Evolutionary conservation across 2,113 vertebrate genomes (phyloP).

Genomic region (Hippopotamus amphibius): DNA sequence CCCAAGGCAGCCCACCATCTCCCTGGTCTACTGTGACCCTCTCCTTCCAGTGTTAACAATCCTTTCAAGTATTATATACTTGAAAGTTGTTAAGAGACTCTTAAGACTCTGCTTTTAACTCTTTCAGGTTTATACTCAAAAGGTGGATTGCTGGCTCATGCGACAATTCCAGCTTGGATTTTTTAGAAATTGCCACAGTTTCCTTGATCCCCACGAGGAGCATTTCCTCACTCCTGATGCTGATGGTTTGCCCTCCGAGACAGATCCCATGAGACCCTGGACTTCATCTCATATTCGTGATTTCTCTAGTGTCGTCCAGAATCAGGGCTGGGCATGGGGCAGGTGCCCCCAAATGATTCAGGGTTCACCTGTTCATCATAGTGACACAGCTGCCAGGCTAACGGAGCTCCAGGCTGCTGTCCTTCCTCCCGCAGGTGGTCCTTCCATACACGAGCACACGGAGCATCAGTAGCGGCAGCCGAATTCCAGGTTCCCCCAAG

Average conservation of each 20-base stretch:
- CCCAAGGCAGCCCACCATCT: background rate
- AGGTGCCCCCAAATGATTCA: background rate
- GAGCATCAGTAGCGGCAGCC: fast-evolving
- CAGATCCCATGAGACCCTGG: background rate
- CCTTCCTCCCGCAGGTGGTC: background rate
- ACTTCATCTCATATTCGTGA: background rate
- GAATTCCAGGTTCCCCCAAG: background rate
- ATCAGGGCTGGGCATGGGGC: background rate
- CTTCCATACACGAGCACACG: background rate
- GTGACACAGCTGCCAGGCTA: background rate
- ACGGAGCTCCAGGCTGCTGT: background rate
- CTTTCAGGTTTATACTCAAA: no score
- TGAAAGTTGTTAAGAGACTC: no score
- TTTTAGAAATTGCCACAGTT: no score
- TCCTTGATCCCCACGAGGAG: no score
- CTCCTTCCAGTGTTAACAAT: background rate
- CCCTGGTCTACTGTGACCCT: background rate
- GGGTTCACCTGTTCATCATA: background rate
- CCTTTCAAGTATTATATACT: no score
- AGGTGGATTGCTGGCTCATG: no score
- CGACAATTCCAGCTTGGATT: no score
- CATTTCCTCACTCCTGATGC: background rate
- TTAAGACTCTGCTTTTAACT: no score
- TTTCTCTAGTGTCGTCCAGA: background rate
- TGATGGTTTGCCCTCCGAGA: background rate